Conservation (phyloP, 64 coral and sea anemone genomes). For the Pocillopora damicornis region DNA sequence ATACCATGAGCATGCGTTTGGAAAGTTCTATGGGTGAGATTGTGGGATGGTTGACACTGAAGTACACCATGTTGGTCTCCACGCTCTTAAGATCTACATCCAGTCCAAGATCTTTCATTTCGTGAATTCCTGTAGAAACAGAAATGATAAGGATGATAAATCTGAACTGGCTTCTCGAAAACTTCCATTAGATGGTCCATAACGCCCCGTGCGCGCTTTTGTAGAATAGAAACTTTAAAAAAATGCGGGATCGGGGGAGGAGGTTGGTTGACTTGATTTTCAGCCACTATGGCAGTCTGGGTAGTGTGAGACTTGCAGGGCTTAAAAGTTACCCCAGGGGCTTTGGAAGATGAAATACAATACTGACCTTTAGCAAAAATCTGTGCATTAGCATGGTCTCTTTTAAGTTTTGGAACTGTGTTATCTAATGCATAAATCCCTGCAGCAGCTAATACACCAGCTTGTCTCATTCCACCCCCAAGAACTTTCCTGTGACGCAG, state of each 20-base stretch:
- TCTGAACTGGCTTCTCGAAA: too few relatives aligned
- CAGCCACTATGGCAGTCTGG: too few relatives aligned
- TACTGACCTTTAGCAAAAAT: conserved; percentile 64
- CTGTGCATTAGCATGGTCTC: conserved; percentile 72
- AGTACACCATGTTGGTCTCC: conserved; percentile 75
- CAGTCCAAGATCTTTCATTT: conserved; percentile 52
- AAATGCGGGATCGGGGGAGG: not conserved
- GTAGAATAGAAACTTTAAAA: not conserved
- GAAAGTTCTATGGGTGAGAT: conserved; percentile 60
- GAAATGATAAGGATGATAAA: not conserved
- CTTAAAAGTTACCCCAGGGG: too few relatives aligned
- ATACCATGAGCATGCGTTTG: conserved; percentile 33
- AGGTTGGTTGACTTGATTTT: not conserved
- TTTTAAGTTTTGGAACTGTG: conserved; percentile 60
- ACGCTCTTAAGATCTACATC: conserved; percentile 41
- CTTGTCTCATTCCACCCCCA: conserved; percentile 87
- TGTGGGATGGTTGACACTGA: conserved; percentile 48
- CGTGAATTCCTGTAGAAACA: conserved; percentile 52
- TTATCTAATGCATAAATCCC: conserved; percentile 84
- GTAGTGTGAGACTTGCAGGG: too few relatives aligned
- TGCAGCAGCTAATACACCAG: conserved; percentile 77
- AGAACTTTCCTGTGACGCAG: conserved; percentile 66
- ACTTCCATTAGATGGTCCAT: too few relatives aligned
- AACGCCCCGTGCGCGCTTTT: too few relatives aligned
- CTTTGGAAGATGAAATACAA: not conserved